These are phyloP conservation scores for Mastacembelus armatus DNA, from an alignment of 2,797 vertebrate species.

Conservation along the genomic window DNA sequence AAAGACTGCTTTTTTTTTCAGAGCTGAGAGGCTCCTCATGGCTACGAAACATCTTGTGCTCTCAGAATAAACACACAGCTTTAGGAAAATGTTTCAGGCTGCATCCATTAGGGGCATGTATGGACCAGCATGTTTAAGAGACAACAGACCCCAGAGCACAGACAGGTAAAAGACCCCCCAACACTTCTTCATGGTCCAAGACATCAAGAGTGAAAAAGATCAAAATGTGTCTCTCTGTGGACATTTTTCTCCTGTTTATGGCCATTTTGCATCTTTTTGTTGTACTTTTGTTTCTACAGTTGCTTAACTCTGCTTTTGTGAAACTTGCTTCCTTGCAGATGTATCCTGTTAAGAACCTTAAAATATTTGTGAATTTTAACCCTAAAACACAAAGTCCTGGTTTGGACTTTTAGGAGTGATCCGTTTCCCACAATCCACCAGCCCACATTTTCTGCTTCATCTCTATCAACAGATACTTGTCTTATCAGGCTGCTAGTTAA, in stretches of 20 bases:
- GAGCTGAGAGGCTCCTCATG: neutral
- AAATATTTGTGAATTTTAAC: neutral
- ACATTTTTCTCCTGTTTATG: rapidly evolving
- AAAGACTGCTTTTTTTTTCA: no score
- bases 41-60: neutral
- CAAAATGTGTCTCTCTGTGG: neutral
- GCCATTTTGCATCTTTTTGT: neutral
- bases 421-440: neutral
- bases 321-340: neutral
- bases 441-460: constrained; percentile 6
- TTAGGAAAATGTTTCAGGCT: neutral
- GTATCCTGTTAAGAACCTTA: neutral
- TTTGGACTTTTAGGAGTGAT: neutral
- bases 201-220: no score
- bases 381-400: neutral
- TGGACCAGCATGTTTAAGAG: no score
- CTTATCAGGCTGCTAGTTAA: constrained; percentile 66
- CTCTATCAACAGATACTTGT: constrained; percentile 64
- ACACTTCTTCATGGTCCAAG: no score
- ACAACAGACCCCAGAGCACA: no score
- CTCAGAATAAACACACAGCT: constrained; percentile 15
- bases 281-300: neutral
- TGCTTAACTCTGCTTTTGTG: no score
- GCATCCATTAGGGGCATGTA: neutral
- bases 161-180: no score